Evolutionary conservation across 2,888 invertebrate genomes (phyloP).

Genomic region (Volucella bombylans): DNA sequence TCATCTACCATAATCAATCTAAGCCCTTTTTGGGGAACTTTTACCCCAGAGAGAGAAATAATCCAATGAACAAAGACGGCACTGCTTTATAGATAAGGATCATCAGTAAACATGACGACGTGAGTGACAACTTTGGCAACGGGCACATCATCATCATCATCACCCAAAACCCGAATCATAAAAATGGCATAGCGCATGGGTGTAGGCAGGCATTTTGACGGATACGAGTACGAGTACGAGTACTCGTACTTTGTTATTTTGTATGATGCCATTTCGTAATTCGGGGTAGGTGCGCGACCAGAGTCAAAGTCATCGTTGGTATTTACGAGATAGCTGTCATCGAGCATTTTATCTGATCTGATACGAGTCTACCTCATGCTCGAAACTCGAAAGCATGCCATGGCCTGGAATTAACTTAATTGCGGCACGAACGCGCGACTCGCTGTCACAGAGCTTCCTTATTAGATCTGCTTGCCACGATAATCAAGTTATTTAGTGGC

Average conservation of each 20-base stretch:
- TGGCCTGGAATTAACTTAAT: constrained; percentile 70
- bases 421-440: constrained; percentile 67
- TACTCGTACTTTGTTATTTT: not conserved
- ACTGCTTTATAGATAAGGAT: constrained; percentile 61
- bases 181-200: constrained; percentile 60
- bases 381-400: constrained; percentile 59
- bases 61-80: constrained; percentile 28
- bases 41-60: constrained; percentile 5
- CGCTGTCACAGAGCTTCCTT: constrained; percentile 70
- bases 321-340: constrained; percentile 73
- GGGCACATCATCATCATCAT: constrained; percentile 29
- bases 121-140: constrained; percentile 66
- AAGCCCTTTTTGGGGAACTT: constrained; percentile 22
- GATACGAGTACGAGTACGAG: too few relatives aligned
- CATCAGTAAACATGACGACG: constrained; percentile 57
- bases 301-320: constrained; percentile 66
- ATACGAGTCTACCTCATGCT: constrained; percentile 53
- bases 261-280: constrained; percentile 70
- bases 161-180: constrained; percentile 43
- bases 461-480: constrained; percentile 69
- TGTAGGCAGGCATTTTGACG: constrained; percentile 2
- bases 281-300: constrained; percentile 70
- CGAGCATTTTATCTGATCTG: constrained; percentile 69
- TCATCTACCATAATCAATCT: constrained; percentile 48
- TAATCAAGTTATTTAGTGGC: constrained; percentile 70